These are phyloP conservation scores for Acronicta alni DNA, from an alignment of 2,888 invertebrate species.

Conservation along the genomic window DNA sequence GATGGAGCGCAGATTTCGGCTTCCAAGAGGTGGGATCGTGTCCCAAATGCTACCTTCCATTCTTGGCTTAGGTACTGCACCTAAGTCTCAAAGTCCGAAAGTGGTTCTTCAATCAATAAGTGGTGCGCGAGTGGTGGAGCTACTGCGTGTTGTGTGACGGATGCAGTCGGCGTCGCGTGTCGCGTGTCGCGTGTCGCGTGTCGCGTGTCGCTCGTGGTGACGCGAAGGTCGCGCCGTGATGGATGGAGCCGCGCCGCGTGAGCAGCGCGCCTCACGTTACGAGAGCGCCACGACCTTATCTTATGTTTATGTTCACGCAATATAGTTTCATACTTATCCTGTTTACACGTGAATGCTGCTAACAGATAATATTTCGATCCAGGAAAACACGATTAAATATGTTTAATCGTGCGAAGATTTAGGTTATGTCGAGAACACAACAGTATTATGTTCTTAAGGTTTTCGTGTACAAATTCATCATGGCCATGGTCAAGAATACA, in stretches of 20 bases:
- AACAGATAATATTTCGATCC: background rate
- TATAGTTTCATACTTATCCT: constrained; percentile 1
- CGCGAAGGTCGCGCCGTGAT: constrained; percentile 27
- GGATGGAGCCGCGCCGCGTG: constrained; percentile 15
- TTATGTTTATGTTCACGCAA: constrained; percentile 2
- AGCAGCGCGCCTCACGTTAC: constrained; percentile 4
- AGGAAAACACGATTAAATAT: background rate
- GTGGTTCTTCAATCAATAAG: too few species aligned
- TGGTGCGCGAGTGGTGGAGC: background rate
- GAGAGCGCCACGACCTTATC: constrained; percentile 6
- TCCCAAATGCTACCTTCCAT: too few species aligned
- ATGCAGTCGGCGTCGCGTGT: background rate
- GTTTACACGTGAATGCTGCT: constrained; percentile 1
- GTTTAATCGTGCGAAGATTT: too few species aligned
- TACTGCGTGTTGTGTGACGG: background rate
- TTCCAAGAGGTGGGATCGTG: too few species aligned
- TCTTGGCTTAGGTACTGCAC: too few species aligned
- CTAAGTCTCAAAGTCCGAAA: too few species aligned
- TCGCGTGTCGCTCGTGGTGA: constrained; percentile 4
- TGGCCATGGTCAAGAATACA: too few species aligned
- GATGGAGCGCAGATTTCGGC: too few species aligned
- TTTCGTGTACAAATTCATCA: too few species aligned
- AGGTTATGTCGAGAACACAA: too few species aligned
- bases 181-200: constrained; percentile 1
- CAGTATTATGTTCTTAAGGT: too few species aligned